Conservation (phyloP, 2,888 invertebrate genomes). For the Eilema sororculum region DNA sequence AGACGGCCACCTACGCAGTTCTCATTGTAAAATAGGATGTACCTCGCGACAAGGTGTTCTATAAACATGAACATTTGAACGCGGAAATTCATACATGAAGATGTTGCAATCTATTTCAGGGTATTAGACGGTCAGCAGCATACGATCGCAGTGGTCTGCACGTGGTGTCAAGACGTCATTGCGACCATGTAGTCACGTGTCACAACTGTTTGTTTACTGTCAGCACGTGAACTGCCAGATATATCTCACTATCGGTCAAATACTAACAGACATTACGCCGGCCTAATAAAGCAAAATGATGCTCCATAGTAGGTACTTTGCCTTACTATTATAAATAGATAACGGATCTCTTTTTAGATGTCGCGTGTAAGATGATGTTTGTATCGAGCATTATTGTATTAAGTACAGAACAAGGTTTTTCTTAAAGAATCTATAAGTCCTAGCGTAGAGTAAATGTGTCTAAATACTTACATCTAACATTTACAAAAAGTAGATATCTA, state of each 20-base stretch:
- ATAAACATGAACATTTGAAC: conserved; percentile 7
- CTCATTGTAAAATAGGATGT: conserved; percentile 17
- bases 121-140: conserved; percentile 23
- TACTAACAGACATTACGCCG: conserved; percentile 16
- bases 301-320: neutral
- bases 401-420: neutral
- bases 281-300: neutral
- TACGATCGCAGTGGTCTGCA: conserved; percentile 36
- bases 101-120: conserved; percentile 30
- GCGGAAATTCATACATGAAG: conserved; percentile 15
- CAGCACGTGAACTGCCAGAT: conserved; percentile 61
- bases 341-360: neutral
- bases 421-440: too few relatives aligned
- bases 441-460: too few relatives aligned
- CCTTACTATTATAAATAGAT: neutral
- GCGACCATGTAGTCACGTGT: conserved; percentile 60
- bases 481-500: too few relatives aligned
- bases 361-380: neutral
- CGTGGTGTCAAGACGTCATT: conserved; percentile 59
- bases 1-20: conserved; percentile 3
- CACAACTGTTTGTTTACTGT: conserved; percentile 64
- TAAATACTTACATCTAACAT: too few relatives aligned
- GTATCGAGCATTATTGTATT: neutral
- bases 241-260: conserved; percentile 47
- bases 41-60: conserved; percentile 9